Conservation (phyloP, 2,797 vertebrate species). For the Lutjanus argentimaculatus region DNA sequence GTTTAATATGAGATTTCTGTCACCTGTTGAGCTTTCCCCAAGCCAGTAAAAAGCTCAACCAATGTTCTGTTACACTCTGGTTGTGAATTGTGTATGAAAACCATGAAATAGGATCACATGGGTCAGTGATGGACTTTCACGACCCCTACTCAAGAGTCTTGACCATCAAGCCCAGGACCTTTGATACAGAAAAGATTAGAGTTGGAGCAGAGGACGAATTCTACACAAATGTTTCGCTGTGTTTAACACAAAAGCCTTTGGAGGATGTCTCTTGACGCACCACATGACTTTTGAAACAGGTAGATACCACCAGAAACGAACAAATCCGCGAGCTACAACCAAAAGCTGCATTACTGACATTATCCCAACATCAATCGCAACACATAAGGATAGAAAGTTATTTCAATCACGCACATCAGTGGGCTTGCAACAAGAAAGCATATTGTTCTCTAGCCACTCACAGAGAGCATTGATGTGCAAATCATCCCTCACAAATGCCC, state of each 20-base stretch:
- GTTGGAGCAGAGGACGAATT: background rate
- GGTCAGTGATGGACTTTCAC: constrained; percentile 28
- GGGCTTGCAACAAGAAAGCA: constrained; percentile 48
- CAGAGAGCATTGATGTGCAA: constrained; percentile 72
- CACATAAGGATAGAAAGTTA: constrained; percentile 33
- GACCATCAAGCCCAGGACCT: background rate
- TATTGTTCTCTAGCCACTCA: constrained; percentile 59
- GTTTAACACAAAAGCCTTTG: background rate
- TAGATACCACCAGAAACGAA: constrained; percentile 1
- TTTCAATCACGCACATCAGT: constrained; percentile 52
- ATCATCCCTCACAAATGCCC: constrained; percentile 48
- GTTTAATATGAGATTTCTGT: constrained; percentile 57
- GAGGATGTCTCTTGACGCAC: background rate
- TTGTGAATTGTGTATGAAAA: constrained; percentile 52
- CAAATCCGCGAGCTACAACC: background rate
- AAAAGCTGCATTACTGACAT: constrained; percentile 24
- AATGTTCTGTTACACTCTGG: constrained; percentile 28
- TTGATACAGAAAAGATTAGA: constrained; percentile 12
- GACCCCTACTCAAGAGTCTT: constrained; percentile 11
- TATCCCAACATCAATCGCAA: constrained; percentile 27
- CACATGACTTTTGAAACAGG: background rate
- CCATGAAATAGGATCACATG: constrained; percentile 46
- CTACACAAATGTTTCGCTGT: background rate
- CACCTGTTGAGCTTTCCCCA: constrained; percentile 43
- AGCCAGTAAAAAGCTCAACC: constrained; percentile 32